These are phyloP conservation scores for Orchestia grillus DNA, from an alignment of 1,140 invertebrate genomes.

Conservation along the genomic window DNA sequence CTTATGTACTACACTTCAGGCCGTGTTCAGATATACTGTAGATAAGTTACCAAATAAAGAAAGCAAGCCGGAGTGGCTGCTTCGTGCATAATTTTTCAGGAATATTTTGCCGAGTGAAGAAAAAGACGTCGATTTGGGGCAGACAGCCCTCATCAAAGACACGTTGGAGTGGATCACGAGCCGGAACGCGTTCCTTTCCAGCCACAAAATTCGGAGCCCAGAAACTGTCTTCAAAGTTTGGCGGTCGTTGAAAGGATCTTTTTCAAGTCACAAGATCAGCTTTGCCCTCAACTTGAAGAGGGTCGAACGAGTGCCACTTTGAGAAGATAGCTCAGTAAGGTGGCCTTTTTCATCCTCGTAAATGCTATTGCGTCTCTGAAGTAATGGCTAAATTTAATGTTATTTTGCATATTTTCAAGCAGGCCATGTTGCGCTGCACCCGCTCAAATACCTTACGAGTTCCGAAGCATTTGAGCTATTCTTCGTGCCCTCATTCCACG, in stretches of 20 bases:
- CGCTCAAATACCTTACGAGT: too few species aligned
- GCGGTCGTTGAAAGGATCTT: not conserved
- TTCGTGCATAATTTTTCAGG: not conserved
- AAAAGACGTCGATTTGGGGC: not conserved
- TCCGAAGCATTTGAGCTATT: too few species aligned
- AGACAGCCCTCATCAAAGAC: not conserved
- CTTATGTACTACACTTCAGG: too few species aligned
- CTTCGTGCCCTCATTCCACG: too few species aligned
- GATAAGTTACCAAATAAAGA: not conserved
- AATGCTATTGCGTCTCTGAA: not conserved
- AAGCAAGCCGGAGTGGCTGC: not conserved
- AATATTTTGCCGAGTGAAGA: not conserved
- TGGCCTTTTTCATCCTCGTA: not conserved
- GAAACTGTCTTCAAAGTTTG: not conserved
- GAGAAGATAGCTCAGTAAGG: not conserved
- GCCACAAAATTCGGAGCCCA: not conserved
- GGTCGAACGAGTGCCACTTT: not conserved
- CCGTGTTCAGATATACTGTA: too few species aligned
- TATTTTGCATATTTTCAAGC: not conserved
- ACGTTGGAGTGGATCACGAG: not conserved
- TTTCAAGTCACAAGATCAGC: not conserved
- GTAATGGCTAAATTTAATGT: not conserved
- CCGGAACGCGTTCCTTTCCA: not conserved
- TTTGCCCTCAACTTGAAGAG: not conserved
- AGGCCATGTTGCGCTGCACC: too few species aligned